Base-by-base conservation (phyloP, 1,140 invertebrate species). In the Drosophila truncata region DNA sequence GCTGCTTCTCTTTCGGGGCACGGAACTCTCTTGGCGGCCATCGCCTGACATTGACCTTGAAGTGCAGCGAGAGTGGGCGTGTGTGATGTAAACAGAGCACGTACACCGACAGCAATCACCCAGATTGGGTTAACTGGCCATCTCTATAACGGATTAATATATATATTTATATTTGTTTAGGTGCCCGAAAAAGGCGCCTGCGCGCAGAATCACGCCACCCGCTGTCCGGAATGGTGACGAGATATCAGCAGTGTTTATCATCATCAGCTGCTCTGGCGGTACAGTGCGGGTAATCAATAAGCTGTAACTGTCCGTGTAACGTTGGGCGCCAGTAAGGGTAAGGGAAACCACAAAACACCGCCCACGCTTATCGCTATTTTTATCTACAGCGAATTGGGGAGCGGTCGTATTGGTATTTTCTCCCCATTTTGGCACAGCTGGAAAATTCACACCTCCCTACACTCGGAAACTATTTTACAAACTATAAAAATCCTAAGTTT, bases 11-110 rank as follows among this genome's bases (percentile, higher is more conserved):
- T 58, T 39, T n/a, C n/a, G 6, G 9, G 1, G 8, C n/a, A 31
- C 2, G 33, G 2, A 14, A 20, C 47, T 20, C 47, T 67, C 63
- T 54, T 55, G 16, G 66, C 18, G 49, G 46, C 18, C 42, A 61
- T 67, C 41, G 64, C 25, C 63, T 78, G 64, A 69, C 73, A 77
- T 54, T 77, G 74, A 78, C 74, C 74, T 78, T 78, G 74, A 69
- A 44, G n/a, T 39, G 49, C 49, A 64, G 42, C 16, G 18, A 4
- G 54, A 7, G 11, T 5, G 20, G 27, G 47, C 39, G 49, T 6
- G 69, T 16, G 44, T 25, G 50, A 18, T 47, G 73, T 69, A 77
- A 46, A 70, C 41, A 69, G 49, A 69, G 41, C 72, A 65, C 72
- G 73, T 57, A 37, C 70, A 18, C 29, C 44, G 16, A 72, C 61